Base-by-base conservation (phyloP, 2,888 invertebrate species). In the Eustalomyia histrio region DNA sequence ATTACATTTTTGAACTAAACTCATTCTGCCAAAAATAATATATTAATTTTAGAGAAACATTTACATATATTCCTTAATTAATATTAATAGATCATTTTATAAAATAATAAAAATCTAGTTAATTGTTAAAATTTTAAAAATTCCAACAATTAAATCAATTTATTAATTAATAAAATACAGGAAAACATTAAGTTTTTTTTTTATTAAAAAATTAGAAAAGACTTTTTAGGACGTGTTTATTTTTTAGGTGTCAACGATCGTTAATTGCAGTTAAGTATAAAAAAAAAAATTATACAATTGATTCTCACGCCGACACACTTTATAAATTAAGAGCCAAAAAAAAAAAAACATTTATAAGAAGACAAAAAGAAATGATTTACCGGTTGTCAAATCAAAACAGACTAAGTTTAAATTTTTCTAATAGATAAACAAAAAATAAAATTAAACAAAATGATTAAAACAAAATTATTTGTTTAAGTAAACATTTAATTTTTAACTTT, bases 261-360 rank as follows among this genome's bases (percentile, higher is more conserved):
- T 24, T 61, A 64, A 74, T 50, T 64, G 72, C 63, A 73, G 17
- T 67, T 63, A 63, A 58, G 14, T 2, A 17, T 61, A 35, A 58
- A 50, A 57, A 21, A n/a, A 2, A 53, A 76, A 35, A 67, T 12
- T 47, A 43, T 6, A 29, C n/a, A 29, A 63, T 52, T 55, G 5
- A 57, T 58, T 67, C 52, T 39, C 65, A 69, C 52, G 61, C 52
- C 55, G 52, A 55, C 79, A 80, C 71, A 71, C 60, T 69, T 74
- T 47, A 35, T 5, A 9, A 58, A 69, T 79, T 61, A 55, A 67
- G 21, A 33, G 47, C 58, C 39, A 55, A 65, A 79, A 64, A 74
- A 63, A 7, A 21, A 29, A 35, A 47, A 16, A 29, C 1, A 29
- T 29, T 29, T 29, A 29, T 29, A 29, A 29, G n/a, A 29, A 29